phyloP scores from a whole-genome alignment of 2,888 invertebrate genomes.

The Strigamia crassipes region DNA sequence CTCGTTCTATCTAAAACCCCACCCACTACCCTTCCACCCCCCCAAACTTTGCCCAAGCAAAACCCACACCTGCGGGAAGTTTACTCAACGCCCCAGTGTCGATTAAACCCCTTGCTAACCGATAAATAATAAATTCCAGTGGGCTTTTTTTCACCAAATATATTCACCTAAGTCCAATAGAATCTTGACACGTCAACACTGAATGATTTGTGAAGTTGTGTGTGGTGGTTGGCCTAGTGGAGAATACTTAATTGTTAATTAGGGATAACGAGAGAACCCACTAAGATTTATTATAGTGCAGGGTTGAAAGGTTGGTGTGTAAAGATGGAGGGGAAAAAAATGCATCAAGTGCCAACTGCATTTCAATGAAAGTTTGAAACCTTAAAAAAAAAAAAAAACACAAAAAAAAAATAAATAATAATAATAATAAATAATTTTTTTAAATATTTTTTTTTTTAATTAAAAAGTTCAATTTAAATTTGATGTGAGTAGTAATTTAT shows the following conservation, averaged over 20 bases:
- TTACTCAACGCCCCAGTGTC: slow-evolving; percentile 1
- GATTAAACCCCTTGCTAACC: background rate
- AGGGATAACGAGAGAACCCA: slow-evolving; percentile 21
- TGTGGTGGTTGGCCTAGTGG: slow-evolving; percentile 11
- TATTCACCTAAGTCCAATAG: background rate
- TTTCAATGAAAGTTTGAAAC: background rate
- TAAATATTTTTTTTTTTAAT: background rate
- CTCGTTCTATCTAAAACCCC: slow-evolving; percentile 1
- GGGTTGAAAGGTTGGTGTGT: slow-evolving; percentile 16
- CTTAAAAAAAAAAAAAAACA: background rate
- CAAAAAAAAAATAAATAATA: background rate
- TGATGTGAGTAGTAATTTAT: background rate
- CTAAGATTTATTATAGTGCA: background rate
- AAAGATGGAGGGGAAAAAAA: background rate
- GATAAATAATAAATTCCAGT: background rate
- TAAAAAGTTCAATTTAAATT: background rate
- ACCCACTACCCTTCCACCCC: slow-evolving; percentile 11
- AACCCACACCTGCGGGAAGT: slow-evolving; percentile 19
- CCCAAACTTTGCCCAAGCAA: background rate
- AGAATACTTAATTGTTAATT: slow-evolving; percentile 21
- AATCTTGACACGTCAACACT: background rate
- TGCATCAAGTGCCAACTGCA: slow-evolving; percentile 5
- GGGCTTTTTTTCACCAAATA: background rate
- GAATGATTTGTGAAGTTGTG: slow-evolving; percentile 21
- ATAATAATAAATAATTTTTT: background rate